Percentiles rank a stretch among this genome's conserved stretches.
Conservation (phyloP, 2,888 invertebrate species). For the Micoletzkya japonica region DNA sequence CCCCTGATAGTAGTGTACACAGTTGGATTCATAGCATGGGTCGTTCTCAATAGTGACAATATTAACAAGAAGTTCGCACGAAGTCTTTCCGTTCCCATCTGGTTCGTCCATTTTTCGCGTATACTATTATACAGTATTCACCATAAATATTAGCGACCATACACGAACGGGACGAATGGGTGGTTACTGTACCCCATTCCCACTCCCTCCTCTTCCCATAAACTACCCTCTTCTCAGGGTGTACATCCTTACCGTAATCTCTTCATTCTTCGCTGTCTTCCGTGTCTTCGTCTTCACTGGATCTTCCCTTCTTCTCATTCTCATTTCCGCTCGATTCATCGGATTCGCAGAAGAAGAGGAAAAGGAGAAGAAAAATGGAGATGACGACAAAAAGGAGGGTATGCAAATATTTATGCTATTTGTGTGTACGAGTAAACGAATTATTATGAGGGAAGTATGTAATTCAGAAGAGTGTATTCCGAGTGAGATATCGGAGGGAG, state of each 20-base stretch:
- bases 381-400: constrained; percentile 21
- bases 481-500: not conserved
- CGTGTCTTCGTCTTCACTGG: constrained; percentile 56
- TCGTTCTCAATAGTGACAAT: constrained; percentile 52
- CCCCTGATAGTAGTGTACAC: constrained; percentile 53
- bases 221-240: constrained; percentile 37
- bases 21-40: constrained; percentile 54
- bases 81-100: constrained; percentile 59
- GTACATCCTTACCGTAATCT: constrained; percentile 49
- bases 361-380: constrained; percentile 25
- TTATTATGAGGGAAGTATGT: no score
- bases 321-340: constrained; percentile 55
- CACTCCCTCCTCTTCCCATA: not conserved
- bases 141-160: no score
- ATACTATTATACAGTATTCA: no score
- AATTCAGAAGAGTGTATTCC: not conserved
- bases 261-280: constrained; percentile 55
- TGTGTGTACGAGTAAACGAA: no score
- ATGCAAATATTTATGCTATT: no score
- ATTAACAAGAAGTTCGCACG: constrained; percentile 59
- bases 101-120: constrained; percentile 36
- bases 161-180: no score
- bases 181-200: constrained; percentile 1
- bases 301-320: constrained; percentile 43
- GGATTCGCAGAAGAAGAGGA: constrained; percentile 30